A percentile compares a stretch with the other conserved stretches of the same genome.
Evolutionary conservation across 2,888 invertebrate genomes (phyloP).

Genomic region (Scotopteryx bipunctaria): DNA sequence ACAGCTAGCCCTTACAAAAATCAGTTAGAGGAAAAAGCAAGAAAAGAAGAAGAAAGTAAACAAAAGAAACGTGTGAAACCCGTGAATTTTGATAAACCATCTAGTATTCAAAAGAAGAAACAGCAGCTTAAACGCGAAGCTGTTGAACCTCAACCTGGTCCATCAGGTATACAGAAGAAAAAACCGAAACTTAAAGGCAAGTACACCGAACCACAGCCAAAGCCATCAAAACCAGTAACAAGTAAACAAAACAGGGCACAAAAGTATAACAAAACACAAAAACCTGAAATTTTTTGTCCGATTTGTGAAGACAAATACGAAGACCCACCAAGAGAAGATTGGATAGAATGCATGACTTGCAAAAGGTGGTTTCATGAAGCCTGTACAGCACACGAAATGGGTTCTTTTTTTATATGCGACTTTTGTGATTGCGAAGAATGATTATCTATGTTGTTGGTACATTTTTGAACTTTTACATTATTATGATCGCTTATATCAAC

Average conservation of each 20-base stretch:
- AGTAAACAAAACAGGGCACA: conserved; percentile 26
- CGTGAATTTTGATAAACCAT: not conserved
- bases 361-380: conserved; percentile 14
- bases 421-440: too few relatives aligned
- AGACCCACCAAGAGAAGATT: conserved; percentile 27
- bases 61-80: not conserved
- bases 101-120: not conserved
- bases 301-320: conserved; percentile 21
- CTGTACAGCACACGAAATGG: too few relatives aligned
- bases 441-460: too few relatives aligned
- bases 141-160: not conserved
- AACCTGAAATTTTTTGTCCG: conserved; percentile 17
- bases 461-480: too few relatives aligned
- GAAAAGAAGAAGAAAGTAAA: not conserved
- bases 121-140: conserved; percentile 15
- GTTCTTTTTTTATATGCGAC: too few relatives aligned
- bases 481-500: too few relatives aligned
- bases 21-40: not conserved
- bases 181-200: too few relatives aligned
- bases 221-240: conserved; percentile 25
- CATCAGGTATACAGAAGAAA: not conserved
- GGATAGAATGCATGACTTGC: conserved; percentile 28
- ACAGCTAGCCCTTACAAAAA: conserved; percentile 1
- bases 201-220: not conserved
- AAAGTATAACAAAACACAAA: conserved; percentile 22